A percentile compares a stretch with the other conserved stretches of the same genome.
These are phyloP conservation scores for Ctena decussata DNA, from an alignment of 2,888 invertebrate species.

Conservation along the genomic window DNA sequence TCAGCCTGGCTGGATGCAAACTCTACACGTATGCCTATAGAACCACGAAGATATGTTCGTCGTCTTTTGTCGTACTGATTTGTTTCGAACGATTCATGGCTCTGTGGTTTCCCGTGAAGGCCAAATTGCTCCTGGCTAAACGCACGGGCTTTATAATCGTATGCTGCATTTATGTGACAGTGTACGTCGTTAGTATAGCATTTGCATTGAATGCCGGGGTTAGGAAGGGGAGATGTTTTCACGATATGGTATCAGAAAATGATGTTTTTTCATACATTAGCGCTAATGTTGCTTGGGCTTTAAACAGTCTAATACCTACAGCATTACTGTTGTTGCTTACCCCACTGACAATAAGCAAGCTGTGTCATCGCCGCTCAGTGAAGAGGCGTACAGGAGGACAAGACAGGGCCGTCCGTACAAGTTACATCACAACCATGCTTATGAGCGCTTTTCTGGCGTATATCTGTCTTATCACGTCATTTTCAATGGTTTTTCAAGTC, in stretches of 20 bases:
- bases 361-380: slow-evolving; percentile 19
- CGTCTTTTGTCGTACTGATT: slow-evolving; percentile 69
- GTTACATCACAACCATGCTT: slow-evolving; percentile 70
- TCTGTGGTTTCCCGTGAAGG: slow-evolving; percentile 66
- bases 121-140: slow-evolving; percentile 49
- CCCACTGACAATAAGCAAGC: slow-evolving; percentile 51
- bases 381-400: slow-evolving; percentile 17
- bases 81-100: slow-evolving; percentile 70
- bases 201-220: slow-evolving; percentile 61
- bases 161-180: neutral
- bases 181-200: slow-evolving; percentile 44
- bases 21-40: slow-evolving; percentile 61
- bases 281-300: slow-evolving; percentile 45
- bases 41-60: slow-evolving; percentile 64
- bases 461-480: slow-evolving; percentile 69
- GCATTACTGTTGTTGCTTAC: slow-evolving; percentile 65
- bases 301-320: slow-evolving; percentile 63
- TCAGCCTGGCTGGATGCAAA: slow-evolving; percentile 62
- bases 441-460: slow-evolving; percentile 68
- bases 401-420: slow-evolving; percentile 38
- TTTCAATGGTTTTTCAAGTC: slow-evolving; percentile 62
- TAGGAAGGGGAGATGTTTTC: slow-evolving; percentile 41
- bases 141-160: slow-evolving; percentile 33
- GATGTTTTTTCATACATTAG: slow-evolving; percentile 23
- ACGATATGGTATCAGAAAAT: slow-evolving; percentile 5